Base-by-base conservation (phyloP, 1,140 invertebrate genomes). In the Sycobia sp. region DNA sequence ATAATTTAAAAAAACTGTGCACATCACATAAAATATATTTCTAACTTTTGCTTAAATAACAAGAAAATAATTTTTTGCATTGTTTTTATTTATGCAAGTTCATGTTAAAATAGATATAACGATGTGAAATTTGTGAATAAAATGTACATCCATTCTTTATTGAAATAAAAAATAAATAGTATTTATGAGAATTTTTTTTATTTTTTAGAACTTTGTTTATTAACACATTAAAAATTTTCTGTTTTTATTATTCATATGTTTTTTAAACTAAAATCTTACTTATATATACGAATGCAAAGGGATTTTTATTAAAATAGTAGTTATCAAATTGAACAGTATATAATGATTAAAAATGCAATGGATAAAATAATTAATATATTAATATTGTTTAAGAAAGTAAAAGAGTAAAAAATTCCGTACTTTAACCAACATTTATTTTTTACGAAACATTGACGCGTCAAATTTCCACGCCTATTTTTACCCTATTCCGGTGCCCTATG, bases 381-480 rank as follows among this genome's bases (percentile, higher is more conserved):
- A n/a, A n/a, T n/a, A n/a, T n/a, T n/a, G n/a, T n/a, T n/a, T n/a
- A n/a, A 32, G 11, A 32, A 32, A 32, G 29, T 32, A 32, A 25
- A 27, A 27, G 34, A n/a, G 23, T 50, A 22, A 16, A 29, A 32
- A 39, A 23, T 43, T 14, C 29, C 27, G 7, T 7, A 23, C 11
- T 47, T 7, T 38, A n/a, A n/a, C n/a, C n/a, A 22, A n/a, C 58
- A 61, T 56, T 56, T 36, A 50, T 63, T 36, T 50, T 63, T 63
- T 34, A 50, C 43, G 34, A 50, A 49, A 50, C 53, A 56, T 63
- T 63, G 53, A 63, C 53, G 44, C 23, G n/a, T 16, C 16, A 44
- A 50, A 22, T 50, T 61, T 63, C 36, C 32, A 56, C 14, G 41
- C 27, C 53, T 62, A 55, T 62, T 55, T 62, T 54, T 62, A 62